Evolutionary conservation across 2,888 invertebrate species (phyloP), one percentile per base, ranked within the genome.

Genomic region (Strigamia maritima): DNA sequence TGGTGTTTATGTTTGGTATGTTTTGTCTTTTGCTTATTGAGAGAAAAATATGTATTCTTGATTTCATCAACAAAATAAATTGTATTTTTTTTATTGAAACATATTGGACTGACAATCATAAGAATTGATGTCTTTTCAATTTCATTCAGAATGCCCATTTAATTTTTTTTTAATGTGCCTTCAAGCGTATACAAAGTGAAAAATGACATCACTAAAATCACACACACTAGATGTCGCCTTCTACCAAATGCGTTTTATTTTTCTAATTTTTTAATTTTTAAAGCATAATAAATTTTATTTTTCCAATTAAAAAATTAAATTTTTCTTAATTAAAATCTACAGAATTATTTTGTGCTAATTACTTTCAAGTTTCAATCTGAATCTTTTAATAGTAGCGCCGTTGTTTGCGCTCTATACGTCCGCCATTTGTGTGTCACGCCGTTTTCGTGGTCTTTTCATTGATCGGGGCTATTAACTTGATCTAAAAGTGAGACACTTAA

Each of bases 391-490:
- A 40, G 14, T 10, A 49, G 49, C 49, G 49, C 49, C 49, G 49
- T 49, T 40, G 40, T 7, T 12, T 40, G 40, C 16, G 40, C 14
- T 10, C 16, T 40, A 6, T 40, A 14, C 16, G 14, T n/a, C 16
- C 49, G 49, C 49, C 49, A 49, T 49, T 40, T 49, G 31, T 49
- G 49, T 49, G 49, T 49, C 49, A 49, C 49, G 49, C 49, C 49
- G 49, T 49, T 49, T n/a, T 49, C 49, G 10, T 49, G 49, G 49
- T 49, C 49, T 49, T 49, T 49, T 16, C 6, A n/a, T 19, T 49
- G n/a, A 49, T 49, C 49, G 7, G 31, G 31, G 31, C 31, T n/a
- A 2, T 2, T 31, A 4, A 49, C 49, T 49, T 49, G n/a, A 16
- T 49, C 40, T 40, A 10, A 40, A 49, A 49, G 49, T 49, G 49